A percentile compares a stretch with the other conserved stretches of the same genome.
Conservation (phyloP, 2,888 invertebrate genomes). For the Cephus nigrinus region DNA sequence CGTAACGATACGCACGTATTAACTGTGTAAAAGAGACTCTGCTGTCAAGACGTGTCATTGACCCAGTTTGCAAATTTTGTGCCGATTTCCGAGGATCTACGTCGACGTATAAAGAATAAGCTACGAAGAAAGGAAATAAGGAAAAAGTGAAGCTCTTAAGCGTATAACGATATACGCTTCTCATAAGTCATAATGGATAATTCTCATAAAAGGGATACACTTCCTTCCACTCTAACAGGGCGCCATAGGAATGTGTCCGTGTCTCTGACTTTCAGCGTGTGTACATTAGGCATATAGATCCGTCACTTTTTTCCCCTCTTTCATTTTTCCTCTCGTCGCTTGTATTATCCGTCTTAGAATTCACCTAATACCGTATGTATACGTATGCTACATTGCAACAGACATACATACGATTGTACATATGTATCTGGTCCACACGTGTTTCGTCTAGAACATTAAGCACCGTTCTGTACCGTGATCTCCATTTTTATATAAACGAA, state of each 20-base stretch:
- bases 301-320: neutral
- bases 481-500: neutral
- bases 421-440: constrained; percentile 11
- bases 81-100: neutral
- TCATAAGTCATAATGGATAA: neutral
- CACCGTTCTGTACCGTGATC: constrained; percentile 4
- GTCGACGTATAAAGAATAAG: neutral
- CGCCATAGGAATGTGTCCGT: neutral
- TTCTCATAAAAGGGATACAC: neutral
- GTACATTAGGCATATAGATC: neutral
- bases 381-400: constrained; percentile 7
- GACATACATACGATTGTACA: constrained; percentile 11
- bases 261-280: neutral
- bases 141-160: neutral
- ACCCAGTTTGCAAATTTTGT: neutral
- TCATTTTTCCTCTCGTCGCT: neutral
- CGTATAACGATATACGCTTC: neutral
- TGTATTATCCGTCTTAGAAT: constrained; percentile 3
- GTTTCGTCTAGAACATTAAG: constrained; percentile 7
- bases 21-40: neutral
- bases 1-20: neutral
- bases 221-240: neutral
- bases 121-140: neutral
- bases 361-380: constrained; percentile 7
- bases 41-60: neutral